phyloP scores from a whole-genome alignment of 2,888 invertebrate species.

The Dicycla oo region DNA sequence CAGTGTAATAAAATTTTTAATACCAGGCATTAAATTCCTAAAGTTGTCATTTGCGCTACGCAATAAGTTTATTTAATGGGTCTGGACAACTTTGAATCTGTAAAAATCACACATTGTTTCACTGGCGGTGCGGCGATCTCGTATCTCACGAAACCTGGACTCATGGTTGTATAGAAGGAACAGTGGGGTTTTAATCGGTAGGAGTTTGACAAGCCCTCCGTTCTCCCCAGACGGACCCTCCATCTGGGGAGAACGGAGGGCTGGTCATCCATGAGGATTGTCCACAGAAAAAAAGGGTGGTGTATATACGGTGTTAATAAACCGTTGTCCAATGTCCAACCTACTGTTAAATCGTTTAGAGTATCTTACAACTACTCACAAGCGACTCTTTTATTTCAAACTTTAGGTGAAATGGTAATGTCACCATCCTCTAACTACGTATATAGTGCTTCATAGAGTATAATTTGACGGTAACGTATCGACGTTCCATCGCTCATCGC shows the following conservation, averaged over 20 bases:
- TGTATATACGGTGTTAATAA: neutral
- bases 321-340: neutral
- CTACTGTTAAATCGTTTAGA: neutral
- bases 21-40: neutral
- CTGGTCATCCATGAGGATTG: too few species aligned
- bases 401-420: neutral
- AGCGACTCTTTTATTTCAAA: neutral
- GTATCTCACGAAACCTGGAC: too few species aligned
- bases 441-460: neutral
- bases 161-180: too few species aligned
- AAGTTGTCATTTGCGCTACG: slow-evolving; percentile 8
- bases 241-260: too few species aligned
- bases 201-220: too few species aligned
- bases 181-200: too few species aligned
- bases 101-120: neutral
- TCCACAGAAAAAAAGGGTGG: too few species aligned
- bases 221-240: too few species aligned
- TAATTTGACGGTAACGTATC: slow-evolving; percentile 42
- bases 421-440: neutral
- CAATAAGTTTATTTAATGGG: slow-evolving; percentile 6
- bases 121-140: neutral
- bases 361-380: neutral
- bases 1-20: slow-evolving; percentile 25
- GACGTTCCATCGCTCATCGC: slow-evolving; percentile 25
- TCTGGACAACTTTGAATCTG: neutral